Base-by-base conservation (phyloP, 2,113 vertebrate genomes). In the Hemicordylus capensis region DNA sequence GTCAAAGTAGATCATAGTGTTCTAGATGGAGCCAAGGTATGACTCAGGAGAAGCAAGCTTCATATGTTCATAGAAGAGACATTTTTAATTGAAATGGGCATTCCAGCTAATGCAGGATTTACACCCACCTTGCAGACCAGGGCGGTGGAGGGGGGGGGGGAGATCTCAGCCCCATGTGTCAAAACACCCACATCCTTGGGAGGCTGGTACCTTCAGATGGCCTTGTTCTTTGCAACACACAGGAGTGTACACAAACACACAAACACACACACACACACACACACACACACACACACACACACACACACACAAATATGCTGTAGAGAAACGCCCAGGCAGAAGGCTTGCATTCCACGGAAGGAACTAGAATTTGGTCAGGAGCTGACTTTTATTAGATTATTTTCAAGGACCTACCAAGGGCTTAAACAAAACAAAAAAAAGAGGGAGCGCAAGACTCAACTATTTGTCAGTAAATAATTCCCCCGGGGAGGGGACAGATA, bases 311-410 rank as follows among this genome's bases (percentile, higher is more conserved):
- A 63, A 58, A 31, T 6, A 10, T 42, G 59, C 61, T 37, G 44
- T 46, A 58, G 26, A 77, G 31, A 39, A 72, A 79, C 48, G 31
- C 66, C n/a, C 42, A 51, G 44, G 22, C 44, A 39, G 6, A 58
- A 28, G 44, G 22, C 42, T 77, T 82, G 22, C 54, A 54, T 34
- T 74, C 67, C 46, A 34, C 34, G 78, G 58, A 64, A 85, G 48
- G 39, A 79, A 64, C 44, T 54, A 20, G 58, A 64, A 56, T 28
- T 66, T 83, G 75, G 34, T 79, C 75, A 78, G 67, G 81, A 74
- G 76, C 56, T 2, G 61, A 64, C 22, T 70, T 83, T 87, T 87
- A 87, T 87, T 83, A 79, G 75, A 54, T 83, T 64, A 72, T 54
- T 83, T 78, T 74, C 58, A 64, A 83, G 58, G 66, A 54, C 28